phyloP scores from a whole-genome alignment of 2,888 invertebrate genomes.

The Mesochorus sp. region DNA sequence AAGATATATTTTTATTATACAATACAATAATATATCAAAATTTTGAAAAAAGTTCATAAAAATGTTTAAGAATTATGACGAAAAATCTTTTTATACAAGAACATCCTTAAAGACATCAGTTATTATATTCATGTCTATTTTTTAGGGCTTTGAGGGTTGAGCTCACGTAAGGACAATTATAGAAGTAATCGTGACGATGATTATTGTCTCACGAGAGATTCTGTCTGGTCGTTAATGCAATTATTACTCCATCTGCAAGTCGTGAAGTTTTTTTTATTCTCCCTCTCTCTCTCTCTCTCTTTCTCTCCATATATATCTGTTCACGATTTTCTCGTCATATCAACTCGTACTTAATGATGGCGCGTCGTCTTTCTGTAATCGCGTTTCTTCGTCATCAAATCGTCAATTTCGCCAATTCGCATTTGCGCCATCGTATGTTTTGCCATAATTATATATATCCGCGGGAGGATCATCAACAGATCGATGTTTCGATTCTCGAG shows the following conservation, averaged over 20 bases:
- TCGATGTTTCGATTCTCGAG: not conserved
- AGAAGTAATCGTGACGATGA: constrained; percentile 67
- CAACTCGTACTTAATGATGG: not conserved
- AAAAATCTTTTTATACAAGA: too few relatives aligned
- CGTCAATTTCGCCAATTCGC: not conserved
- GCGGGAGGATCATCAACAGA: not conserved
- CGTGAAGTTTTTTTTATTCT: constrained; percentile 13
- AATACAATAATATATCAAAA: too few relatives aligned
- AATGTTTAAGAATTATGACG: too few relatives aligned
- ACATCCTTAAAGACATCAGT: constrained; percentile 46
- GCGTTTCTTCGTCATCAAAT: constrained; percentile 22
- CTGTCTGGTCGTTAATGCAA: constrained; percentile 67
- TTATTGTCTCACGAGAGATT: constrained; percentile 63
- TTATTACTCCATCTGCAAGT: constrained; percentile 56
- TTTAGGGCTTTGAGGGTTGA: constrained; percentile 20
- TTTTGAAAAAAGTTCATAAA: too few relatives aligned
- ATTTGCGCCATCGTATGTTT: not conserved
- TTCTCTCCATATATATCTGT: not conserved
- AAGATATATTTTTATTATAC: too few relatives aligned
- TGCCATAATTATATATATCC: constrained; percentile 22
- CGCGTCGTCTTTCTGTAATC: not conserved
- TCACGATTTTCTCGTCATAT: not conserved
- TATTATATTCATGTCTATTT: not conserved
- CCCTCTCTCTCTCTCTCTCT: not conserved
- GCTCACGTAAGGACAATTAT: constrained; percentile 66